A percentile compares a stretch with the other conserved stretches of the same genome.
These are phyloP conservation scores for Stegana nigrithorax DNA, from an alignment of 2,888 invertebrate genomes.

Conservation along the genomic window DNA sequence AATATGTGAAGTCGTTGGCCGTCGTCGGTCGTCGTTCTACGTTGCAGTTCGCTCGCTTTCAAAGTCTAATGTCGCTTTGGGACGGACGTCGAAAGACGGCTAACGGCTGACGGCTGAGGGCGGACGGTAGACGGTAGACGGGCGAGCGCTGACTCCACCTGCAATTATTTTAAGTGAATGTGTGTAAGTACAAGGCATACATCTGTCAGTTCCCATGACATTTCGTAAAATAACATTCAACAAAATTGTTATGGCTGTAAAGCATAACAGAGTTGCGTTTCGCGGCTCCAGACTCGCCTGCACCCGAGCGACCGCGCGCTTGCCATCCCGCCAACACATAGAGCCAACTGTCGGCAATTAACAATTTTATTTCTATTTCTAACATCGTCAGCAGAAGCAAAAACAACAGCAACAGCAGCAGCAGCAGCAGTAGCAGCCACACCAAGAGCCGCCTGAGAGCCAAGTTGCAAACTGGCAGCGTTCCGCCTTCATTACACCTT, in stretches of 20 bases:
- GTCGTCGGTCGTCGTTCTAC: too few relatives aligned
- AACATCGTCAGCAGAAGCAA: slow-evolving; percentile 28
- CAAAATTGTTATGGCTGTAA: slow-evolving; percentile 19
- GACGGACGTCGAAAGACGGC: too few relatives aligned
- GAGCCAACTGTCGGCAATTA: slow-evolving; percentile 44
- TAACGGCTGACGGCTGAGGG: too few relatives aligned
- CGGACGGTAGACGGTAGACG: too few relatives aligned
- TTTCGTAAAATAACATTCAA: slow-evolving; percentile 34
- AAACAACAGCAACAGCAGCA: neutral
- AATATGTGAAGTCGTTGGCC: too few relatives aligned
- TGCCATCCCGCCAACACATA: slow-evolving; percentile 37
- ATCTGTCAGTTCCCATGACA: slow-evolving; percentile 47
- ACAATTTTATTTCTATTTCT: slow-evolving; percentile 61
- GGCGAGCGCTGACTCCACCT: slow-evolving; percentile 35
- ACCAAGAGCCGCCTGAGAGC: slow-evolving; percentile 37
- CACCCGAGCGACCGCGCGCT: slow-evolving; percentile 43
- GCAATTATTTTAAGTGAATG: slow-evolving; percentile 7
- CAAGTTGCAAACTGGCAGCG: slow-evolving; percentile 21
- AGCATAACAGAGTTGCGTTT: neutral
- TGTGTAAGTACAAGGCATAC: neutral
- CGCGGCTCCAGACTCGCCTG: slow-evolving; percentile 24
- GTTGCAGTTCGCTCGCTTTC: too few relatives aligned
- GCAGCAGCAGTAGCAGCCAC: slow-evolving; percentile 12
- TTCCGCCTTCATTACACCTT: slow-evolving; percentile 60
- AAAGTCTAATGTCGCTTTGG: slow-evolving; percentile 18